phyloP scores from a whole-genome alignment of 2,113 vertebrate genomes.

The Lagopus muta region DNA sequence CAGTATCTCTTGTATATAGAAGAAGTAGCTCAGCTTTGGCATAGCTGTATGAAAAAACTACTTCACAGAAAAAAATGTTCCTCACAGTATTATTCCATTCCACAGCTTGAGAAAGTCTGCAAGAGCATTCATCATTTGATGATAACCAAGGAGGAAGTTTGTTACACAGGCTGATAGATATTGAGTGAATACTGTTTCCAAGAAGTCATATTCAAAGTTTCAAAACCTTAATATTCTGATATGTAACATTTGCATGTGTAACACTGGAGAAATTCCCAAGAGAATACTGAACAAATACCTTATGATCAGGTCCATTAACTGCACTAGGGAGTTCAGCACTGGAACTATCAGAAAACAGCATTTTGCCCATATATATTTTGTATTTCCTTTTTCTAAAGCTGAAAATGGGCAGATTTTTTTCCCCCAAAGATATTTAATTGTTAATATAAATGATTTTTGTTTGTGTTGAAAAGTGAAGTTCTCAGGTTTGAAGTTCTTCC shows the following conservation, averaged over 20 bases:
- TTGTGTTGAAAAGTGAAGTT: slow-evolving; percentile 59
- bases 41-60: neutral
- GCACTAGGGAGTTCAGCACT: slow-evolving; percentile 43
- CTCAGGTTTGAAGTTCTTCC: slow-evolving; percentile 47
- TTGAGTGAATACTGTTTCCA: slow-evolving; percentile 43
- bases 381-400: slow-evolving; percentile 29
- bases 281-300: slow-evolving; percentile 53
- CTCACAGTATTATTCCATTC: slow-evolving; percentile 2
- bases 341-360: slow-evolving; percentile 22
- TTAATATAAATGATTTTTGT: slow-evolving; percentile 47
- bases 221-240: neutral
- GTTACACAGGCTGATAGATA: slow-evolving; percentile 7
- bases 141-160: slow-evolving; percentile 1
- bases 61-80: neutral
- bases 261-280: slow-evolving; percentile 29
- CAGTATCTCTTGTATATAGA: slow-evolving; percentile 24
- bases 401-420: slow-evolving; percentile 17
- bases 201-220: slow-evolving; percentile 19
- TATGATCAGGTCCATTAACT: slow-evolving; percentile 59
- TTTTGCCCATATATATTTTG: slow-evolving; percentile 21
- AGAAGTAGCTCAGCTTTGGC: slow-evolving; percentile 19
- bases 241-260: slow-evolving; percentile 19
- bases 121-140: neutral
- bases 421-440: neutral
- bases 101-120: slow-evolving; percentile 31